Conservation (phyloP, 2,797 vertebrate genomes). For the Gambelia wislizenii region DNA sequence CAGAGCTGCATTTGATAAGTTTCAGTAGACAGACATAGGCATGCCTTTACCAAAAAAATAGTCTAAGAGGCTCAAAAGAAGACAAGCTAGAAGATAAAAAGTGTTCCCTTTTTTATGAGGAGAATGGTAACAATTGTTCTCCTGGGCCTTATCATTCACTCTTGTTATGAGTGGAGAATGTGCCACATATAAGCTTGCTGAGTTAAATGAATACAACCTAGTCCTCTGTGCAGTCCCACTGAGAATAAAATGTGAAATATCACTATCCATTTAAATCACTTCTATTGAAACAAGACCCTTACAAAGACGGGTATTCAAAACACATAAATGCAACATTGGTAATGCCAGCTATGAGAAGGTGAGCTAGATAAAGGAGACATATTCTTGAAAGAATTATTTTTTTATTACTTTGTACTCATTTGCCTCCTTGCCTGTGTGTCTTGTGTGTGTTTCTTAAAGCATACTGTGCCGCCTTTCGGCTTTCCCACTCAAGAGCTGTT, state of each 20-base stretch:
- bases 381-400: not conserved
- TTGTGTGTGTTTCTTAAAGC: not conserved
- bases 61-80: not conserved
- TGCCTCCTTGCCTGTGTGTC: not conserved
- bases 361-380: not conserved
- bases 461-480: not conserved
- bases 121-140: constrained; percentile 4
- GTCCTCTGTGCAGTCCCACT: not conserved
- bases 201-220: not conserved
- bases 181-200: not conserved
- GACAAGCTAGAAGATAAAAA: not conserved
- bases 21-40: not conserved
- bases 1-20: not conserved
- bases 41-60: not conserved
- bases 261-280: constrained; percentile 20
- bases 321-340: not conserved
- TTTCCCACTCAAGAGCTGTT: not conserved
- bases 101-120: not conserved
- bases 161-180: constrained; percentile 8
- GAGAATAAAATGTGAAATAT: constrained; percentile 24
- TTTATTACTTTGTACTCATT: not conserved
- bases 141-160: constrained; percentile 10
- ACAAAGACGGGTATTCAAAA: not conserved
- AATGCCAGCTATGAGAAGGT: not conserved
- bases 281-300: not conserved